A percentile compares a stretch with the other conserved stretches of the same genome.
These are phyloP conservation scores for Acipenser ruthenus DNA, from an alignment of 2,797 vertebrate species.

Conservation along the genomic window DNA sequence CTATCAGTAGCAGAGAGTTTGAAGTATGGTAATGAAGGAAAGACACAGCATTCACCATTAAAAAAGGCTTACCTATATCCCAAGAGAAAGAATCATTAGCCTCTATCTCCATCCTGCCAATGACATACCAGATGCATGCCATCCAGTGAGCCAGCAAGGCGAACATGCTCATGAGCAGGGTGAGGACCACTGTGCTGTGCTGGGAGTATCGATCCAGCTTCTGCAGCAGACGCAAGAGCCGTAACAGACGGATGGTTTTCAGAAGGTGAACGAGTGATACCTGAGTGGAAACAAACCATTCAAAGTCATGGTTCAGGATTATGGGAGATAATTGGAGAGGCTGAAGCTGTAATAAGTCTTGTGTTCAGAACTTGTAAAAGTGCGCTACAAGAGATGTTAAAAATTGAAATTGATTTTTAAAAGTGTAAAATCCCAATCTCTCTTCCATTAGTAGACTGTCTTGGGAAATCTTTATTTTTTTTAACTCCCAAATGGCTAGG, in stretches of 20 bases:
- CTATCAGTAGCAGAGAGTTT: too few species aligned
- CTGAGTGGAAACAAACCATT: slow-evolving; percentile 40
- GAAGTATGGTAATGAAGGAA: too few species aligned
- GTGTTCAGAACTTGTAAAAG: too few species aligned
- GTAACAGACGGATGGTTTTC: slow-evolving; percentile 88
- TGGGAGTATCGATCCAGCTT: slow-evolving; percentile 96
- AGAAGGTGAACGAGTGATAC: slow-evolving; percentile 92
- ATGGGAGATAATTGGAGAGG: not conserved
- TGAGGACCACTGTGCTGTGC: slow-evolving; percentile 92
- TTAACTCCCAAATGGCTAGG: too few species aligned
- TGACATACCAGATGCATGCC: slow-evolving; percentile 98
- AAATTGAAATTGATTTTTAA: too few species aligned
- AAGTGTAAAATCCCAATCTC: too few species aligned
- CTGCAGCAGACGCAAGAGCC: slow-evolving; percentile 86
- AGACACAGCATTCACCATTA: too few species aligned
- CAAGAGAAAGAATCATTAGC: slow-evolving; percentile 78
- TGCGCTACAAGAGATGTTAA: too few species aligned
- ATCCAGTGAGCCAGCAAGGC: slow-evolving; percentile 96
- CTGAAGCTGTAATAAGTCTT: too few species aligned
- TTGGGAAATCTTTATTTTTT: too few species aligned
- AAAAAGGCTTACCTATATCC: slow-evolving; percentile 80
- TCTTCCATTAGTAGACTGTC: too few species aligned
- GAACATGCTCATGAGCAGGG: slow-evolving; percentile 95
- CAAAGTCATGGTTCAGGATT: not conserved
- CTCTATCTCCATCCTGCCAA: slow-evolving; percentile 95